Conservation (phyloP, 2,797 vertebrate species). For the Eurystomus glaucurus region DNA sequence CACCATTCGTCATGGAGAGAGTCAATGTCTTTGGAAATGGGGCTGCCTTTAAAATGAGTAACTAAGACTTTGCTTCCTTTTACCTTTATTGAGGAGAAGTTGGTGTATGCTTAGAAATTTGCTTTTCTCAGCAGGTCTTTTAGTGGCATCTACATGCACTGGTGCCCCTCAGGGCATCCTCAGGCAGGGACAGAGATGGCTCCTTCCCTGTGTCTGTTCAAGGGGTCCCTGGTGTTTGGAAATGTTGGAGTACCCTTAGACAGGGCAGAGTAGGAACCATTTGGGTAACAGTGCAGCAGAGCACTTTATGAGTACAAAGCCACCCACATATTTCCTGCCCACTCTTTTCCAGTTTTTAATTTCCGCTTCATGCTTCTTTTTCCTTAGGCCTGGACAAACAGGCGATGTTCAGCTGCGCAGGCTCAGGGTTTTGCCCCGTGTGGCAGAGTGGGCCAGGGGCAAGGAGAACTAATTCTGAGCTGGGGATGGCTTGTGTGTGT, state of each 20-base stretch:
- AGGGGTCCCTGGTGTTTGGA: background rate
- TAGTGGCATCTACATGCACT: background rate
- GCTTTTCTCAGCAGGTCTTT: background rate
- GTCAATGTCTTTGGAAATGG: background rate
- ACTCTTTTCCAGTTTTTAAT: background rate
- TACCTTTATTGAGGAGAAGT: background rate
- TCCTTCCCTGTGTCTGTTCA: background rate
- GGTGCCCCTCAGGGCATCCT: background rate
- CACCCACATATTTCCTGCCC: rapidly evolving
- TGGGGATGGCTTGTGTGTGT: background rate
- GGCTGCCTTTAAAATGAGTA: background rate
- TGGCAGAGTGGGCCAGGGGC: background rate
- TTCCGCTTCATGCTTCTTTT: background rate
- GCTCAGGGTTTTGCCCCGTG: background rate
- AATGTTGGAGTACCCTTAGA: background rate
- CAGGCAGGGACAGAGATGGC: background rate
- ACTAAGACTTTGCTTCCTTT: background rate
- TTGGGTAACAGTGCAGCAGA: background rate
- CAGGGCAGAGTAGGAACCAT: background rate
- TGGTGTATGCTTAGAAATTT: background rate
- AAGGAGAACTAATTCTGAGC: background rate
- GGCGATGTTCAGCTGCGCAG: background rate
- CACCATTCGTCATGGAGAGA: background rate
- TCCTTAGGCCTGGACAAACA: background rate
- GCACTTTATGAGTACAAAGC: background rate